Base-by-base conservation (phyloP, 2,888 invertebrate genomes). In the Blastobasis lacticolella region DNA sequence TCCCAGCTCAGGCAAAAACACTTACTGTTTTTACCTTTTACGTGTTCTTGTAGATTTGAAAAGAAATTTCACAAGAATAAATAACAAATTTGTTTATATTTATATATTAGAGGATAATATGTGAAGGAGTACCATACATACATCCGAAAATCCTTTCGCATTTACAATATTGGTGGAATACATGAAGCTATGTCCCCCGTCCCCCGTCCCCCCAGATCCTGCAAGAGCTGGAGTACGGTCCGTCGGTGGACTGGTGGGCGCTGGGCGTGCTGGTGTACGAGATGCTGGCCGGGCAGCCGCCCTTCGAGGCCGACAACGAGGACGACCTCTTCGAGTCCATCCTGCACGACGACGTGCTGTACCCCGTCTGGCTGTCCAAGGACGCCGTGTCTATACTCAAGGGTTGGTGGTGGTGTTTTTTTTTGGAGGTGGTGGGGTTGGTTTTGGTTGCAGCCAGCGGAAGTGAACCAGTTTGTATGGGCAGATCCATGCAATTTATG, bases 261-360 rank as follows among this genome's bases (percentile, higher is more conserved):
- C 90, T 99, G 60, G 99, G 98, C 49, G 98, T 99, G 54, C 91
- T 98, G 46, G 95, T 98, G 95, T 99, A 99, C 85, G 98, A 99
- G 91, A 99, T 99, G 98, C 95, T 98, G 96, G 98, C 98, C 1
- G 98, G 99, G 0, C 99, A 99, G 84, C 99, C 99, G 54, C 99
- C 99, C 9, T 99, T 99, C 87, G 99, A 99, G 90, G 99, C 99
- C 5, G 99, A 99, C 88, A 99, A 99, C 88, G 99, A 99, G 87
- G 99, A 99, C 82, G 99, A 99, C 82, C 91, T 99, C 56, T 99
- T 99, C 88, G 98, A 99, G 88, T 96, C 97, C 60, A 99, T 99
- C 75, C 91, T 99, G 67, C 97, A 97, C 78, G 99, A 99, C 78
- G 99, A 99, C 84, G 99, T 99, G 51, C 90, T 98, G 23, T 99